Percentiles rank a stretch among this genome's conserved stretches.
Conservation (phyloP, 2,113 vertebrate species). For the Poecilia latipinna region DNA sequence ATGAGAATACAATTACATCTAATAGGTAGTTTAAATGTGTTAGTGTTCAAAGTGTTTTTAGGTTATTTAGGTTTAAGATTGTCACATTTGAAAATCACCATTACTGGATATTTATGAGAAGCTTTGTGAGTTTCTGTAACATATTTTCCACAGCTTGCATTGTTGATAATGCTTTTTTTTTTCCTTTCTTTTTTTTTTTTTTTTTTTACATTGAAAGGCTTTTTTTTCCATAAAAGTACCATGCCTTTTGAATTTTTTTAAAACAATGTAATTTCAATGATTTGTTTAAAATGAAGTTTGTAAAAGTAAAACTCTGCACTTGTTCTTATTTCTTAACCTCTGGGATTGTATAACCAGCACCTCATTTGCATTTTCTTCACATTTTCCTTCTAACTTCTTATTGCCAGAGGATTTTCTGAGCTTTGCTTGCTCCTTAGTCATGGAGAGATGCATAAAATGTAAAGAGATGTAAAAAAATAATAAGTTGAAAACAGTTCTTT, state of each 20-base stretch:
- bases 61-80: background rate
- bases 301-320: constrained; percentile 10
- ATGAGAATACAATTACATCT: background rate
- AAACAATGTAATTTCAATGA: background rate
- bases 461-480: constrained; percentile 26
- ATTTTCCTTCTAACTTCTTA: background rate
- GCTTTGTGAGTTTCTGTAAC: background rate
- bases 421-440: constrained; percentile 7
- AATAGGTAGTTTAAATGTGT: background rate
- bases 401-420: constrained; percentile 10
- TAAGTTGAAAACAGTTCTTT: constrained; percentile 3
- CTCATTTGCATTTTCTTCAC: constrained; percentile 17
- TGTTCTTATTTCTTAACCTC: background rate
- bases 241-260: background rate
- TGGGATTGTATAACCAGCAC: constrained; percentile 12
- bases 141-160: background rate
- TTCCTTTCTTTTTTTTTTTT: background rate
- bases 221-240: background rate
- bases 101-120: background rate
- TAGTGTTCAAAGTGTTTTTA: background rate
- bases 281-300: background rate
- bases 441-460: background rate
- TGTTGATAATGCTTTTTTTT: background rate
- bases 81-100: background rate
- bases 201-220: background rate